A percentile compares a stretch with the other conserved stretches of the same genome.
These are phyloP conservation scores for mouse (Mus musculus) DNA, from an alignment of 2,113 vertebrate genomes.

Conservation along the genomic window GRCm39 chr3:83399501-83400000, in stretches of 20 bases:
- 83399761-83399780: neutral
- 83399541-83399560: neutral
- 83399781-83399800: neutral
- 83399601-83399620: no score
- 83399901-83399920: neutral
- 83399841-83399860: neutral
- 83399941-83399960: neutral
- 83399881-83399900: neutral
- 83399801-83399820: neutral
- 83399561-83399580: no score
- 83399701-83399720: neutral
- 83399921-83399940: neutral
- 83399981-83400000: neutral
- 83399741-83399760: neutral
- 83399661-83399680: neutral
- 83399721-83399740: neutral
- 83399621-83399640: neutral
- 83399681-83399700: neutral
- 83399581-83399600: neutral
- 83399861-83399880: neutral
- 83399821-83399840: neutral
- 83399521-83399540: neutral
- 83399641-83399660: neutral
- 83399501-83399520: neutral
- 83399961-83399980: neutral